Conservation (phyloP, 2,888 invertebrate species). For the Shargacucullia verbasci region DNA sequence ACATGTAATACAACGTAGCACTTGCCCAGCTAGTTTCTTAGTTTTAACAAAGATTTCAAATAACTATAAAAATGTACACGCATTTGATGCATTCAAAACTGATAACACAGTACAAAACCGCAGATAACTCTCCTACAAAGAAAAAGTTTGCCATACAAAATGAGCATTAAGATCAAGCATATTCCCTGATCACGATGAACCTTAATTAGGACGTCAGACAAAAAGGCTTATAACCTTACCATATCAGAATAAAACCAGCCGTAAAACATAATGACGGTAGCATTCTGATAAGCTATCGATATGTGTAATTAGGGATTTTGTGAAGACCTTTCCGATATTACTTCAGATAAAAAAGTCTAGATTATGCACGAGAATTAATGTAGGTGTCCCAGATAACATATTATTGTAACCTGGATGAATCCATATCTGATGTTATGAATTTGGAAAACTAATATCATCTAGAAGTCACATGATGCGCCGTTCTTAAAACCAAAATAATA, state of each 20-base stretch:
- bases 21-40: too few species aligned
- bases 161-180: conserved; percentile 30
- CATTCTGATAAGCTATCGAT: conserved; percentile 41
- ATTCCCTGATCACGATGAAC: conserved; percentile 38
- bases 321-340: conserved; percentile 36
- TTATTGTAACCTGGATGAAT: not conserved
- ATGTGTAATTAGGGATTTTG: conserved; percentile 43
- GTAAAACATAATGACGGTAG: conserved; percentile 44
- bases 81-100: too few species aligned
- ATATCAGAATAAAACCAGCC: conserved; percentile 41
- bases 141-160: too few species aligned
- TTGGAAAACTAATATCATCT: too few species aligned
- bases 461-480: too few species aligned
- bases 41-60: too few species aligned
- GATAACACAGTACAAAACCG: too few species aligned
- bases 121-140: too few species aligned
- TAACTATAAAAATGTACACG: too few species aligned
- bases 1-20: too few species aligned
- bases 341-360: conserved; percentile 20
- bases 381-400: conserved; percentile 7
- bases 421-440: not conserved
- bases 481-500: too few species aligned
- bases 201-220: conserved; percentile 38
- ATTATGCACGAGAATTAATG: conserved; percentile 20
- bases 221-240: conserved; percentile 19